Evolutionary conservation across 2,888 invertebrate genomes (phyloP).

Genomic region (Ellobium chinense): DNA sequence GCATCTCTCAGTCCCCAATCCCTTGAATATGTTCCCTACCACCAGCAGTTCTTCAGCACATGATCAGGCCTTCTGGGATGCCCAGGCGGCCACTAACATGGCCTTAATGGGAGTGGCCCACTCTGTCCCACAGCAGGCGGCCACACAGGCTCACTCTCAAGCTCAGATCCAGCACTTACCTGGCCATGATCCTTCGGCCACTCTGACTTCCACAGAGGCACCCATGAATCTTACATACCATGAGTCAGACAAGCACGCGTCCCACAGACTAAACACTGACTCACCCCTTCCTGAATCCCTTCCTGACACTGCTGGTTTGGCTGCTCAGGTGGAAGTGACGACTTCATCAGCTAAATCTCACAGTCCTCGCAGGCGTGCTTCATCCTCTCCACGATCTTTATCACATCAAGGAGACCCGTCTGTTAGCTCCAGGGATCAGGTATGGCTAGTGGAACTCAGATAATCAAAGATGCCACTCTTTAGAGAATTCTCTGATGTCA

Average conservation of each 20-base stretch:
- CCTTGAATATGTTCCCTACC: slow-evolving; percentile 19
- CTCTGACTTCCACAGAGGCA: slow-evolving; percentile 31
- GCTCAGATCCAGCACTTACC: slow-evolving; percentile 36
- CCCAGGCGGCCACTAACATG: slow-evolving; percentile 30
- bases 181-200: slow-evolving; percentile 30
- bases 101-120: slow-evolving; percentile 20
- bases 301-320: slow-evolving; percentile 44
- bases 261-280: slow-evolving; percentile 3
- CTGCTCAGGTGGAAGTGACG: slow-evolving; percentile 48
- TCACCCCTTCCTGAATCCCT: slow-evolving; percentile 31
- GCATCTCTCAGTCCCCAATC: slow-evolving; percentile 25
- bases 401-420: slow-evolving; percentile 32
- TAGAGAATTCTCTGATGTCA: too few relatives aligned
- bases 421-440: slow-evolving; percentile 40
- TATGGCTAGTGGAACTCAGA: too few relatives aligned
- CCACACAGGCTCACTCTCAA: slow-evolving; percentile 50
- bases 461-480: too few relatives aligned
- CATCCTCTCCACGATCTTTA: slow-evolving; percentile 32
- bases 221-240: slow-evolving; percentile 51
- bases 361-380: slow-evolving; percentile 25
- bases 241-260: slow-evolving; percentile 27
- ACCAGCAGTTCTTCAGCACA: slow-evolving; percentile 24
- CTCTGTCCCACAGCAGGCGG: slow-evolving; percentile 23
- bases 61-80: slow-evolving; percentile 40
- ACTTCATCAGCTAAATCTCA: slow-evolving; percentile 39